These are phyloP conservation scores for Drosophila bocki DNA, from an alignment of 1,140 invertebrate species.

Conservation along the genomic window DNA sequence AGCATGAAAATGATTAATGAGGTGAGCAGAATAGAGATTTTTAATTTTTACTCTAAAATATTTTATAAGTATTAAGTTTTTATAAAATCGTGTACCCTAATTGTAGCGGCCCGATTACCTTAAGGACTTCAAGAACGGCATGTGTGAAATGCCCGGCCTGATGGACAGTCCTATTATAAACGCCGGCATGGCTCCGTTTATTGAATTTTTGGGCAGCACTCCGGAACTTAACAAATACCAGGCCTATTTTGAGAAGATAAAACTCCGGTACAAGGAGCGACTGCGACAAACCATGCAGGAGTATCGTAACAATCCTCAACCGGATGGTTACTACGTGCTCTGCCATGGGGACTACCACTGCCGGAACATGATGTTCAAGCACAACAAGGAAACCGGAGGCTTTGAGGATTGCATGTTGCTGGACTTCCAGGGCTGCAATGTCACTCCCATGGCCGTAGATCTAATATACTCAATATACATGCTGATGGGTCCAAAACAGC, in stretches of 20 bases:
- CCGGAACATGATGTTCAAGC: slow-evolving; percentile 72
- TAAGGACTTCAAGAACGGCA: slow-evolving; percentile 26
- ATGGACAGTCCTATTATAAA: slow-evolving; percentile 37
- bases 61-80: not conserved
- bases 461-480: slow-evolving; percentile 61
- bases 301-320: slow-evolving; percentile 36
- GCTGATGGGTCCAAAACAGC: slow-evolving; percentile 53
- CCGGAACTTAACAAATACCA: slow-evolving; percentile 58
- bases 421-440: slow-evolving; percentile 60
- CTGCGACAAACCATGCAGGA: slow-evolving; percentile 23
- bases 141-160: slow-evolving; percentile 25
- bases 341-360: slow-evolving; percentile 66
- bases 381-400: slow-evolving; percentile 27
- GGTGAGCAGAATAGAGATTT: slow-evolving; percentile 1
- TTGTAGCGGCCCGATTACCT: slow-evolving; percentile 43
- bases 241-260: slow-evolving; percentile 37
- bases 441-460: slow-evolving; percentile 49
- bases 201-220: slow-evolving; percentile 25
- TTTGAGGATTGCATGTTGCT: slow-evolving; percentile 62
- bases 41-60: too few species aligned
- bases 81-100: not conserved
- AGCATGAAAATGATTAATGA: slow-evolving; percentile 54
- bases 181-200: slow-evolving; percentile 30
- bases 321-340: slow-evolving; percentile 48
- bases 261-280: slow-evolving; percentile 6